Percentiles rank a stretch among this genome's conserved stretches.
These are phyloP conservation scores for Adela reaumurella DNA, from an alignment of 2,888 invertebrate species.

Conservation along the genomic window DNA sequence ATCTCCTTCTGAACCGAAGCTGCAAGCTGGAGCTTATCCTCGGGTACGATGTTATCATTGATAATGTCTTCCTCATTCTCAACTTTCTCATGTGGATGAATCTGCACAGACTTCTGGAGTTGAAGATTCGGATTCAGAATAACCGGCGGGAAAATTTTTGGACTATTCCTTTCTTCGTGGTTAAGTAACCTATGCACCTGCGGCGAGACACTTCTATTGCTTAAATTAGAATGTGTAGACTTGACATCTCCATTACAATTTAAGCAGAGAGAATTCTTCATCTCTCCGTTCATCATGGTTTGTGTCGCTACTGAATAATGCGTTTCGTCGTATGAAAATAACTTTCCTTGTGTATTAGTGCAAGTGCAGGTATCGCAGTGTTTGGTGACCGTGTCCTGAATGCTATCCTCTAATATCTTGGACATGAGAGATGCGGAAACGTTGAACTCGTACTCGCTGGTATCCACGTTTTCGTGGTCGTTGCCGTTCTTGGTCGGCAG, in stretches of 20 bases:
- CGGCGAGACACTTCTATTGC: constrained; percentile 36
- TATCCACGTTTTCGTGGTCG: constrained; percentile 51
- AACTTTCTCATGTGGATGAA: constrained; percentile 6
- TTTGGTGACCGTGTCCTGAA: constrained; percentile 74
- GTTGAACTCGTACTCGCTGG: constrained; percentile 63
- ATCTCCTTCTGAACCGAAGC: constrained; percentile 19
- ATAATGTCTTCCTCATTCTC: constrained; percentile 18
- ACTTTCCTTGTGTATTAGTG: constrained; percentile 50
- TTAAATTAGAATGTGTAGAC: constrained; percentile 36
- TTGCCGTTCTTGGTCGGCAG: constrained; percentile 34
- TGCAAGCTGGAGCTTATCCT: constrained; percentile 20
- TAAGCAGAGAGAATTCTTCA: constrained; percentile 52
- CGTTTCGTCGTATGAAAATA: constrained; percentile 51
- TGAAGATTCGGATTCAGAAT: no score
- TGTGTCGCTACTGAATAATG: constrained; percentile 63
- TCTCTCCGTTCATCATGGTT: constrained; percentile 48
- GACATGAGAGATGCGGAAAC: constrained; percentile 88
- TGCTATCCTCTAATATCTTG: constrained; percentile 84
- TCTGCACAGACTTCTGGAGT: background rate
- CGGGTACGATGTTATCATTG: constrained; percentile 21
- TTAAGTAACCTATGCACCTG: constrained; percentile 14
- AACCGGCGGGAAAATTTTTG: no score
- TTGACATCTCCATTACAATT: constrained; percentile 60
- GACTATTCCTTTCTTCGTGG: background rate
- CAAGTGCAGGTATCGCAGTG: constrained; percentile 84